These are phyloP conservation scores for Hesperophylax magnus DNA, from an alignment of 1,140 invertebrate genomes.

Conservation along the genomic window DNA sequence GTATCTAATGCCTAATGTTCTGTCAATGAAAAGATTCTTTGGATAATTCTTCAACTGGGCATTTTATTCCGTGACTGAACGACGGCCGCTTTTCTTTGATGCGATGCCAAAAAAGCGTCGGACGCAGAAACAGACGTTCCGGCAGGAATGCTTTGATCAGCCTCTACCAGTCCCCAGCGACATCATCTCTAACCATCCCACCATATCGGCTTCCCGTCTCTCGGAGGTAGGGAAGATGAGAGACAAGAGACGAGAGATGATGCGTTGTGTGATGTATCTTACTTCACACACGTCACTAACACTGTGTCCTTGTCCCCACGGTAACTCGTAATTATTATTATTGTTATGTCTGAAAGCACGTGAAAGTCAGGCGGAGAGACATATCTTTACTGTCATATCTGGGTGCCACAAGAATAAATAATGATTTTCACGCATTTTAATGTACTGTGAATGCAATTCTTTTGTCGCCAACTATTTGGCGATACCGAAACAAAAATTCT, in stretches of 20 bases:
- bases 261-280: constrained; percentile 5
- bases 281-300: constrained; percentile 12
- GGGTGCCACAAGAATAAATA: no score
- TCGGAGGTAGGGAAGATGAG: no score
- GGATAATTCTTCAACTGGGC: not conserved
- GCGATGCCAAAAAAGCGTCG: constrained; percentile 49
- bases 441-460: no score
- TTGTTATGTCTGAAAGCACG: no score
- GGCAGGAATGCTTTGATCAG: constrained; percentile 52
- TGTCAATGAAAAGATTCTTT: constrained; percentile 7
- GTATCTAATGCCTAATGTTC: not conserved
- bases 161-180: not conserved
- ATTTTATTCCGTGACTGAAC: constrained; percentile 35
- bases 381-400: not conserved
- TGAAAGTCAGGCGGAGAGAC: no score
- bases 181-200: not conserved
- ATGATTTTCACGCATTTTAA: no score
- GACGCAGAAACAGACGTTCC: constrained; percentile 38
- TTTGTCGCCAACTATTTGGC: no score
- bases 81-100: constrained; percentile 50
- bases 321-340: no score
- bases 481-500: no score
- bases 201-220: not conserved
- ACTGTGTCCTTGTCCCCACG: not conserved
- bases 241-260: not conserved